Evolutionary conservation across 2,113 vertebrate genomes (phyloP), one percentile per base, ranked within the genome.

Genomic region (Perognathus longimembris): DNA sequence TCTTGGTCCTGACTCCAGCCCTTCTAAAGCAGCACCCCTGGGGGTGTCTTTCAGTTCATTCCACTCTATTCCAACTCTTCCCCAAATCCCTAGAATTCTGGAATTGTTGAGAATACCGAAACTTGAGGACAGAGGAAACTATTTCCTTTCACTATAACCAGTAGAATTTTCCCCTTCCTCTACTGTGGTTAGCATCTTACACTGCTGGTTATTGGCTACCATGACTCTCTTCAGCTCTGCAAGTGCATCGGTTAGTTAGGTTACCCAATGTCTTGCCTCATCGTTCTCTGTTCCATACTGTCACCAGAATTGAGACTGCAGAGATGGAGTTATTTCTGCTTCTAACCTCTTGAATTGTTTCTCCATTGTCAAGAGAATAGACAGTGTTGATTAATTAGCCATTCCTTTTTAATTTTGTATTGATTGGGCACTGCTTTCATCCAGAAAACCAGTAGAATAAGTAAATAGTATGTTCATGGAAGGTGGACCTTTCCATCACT

Each of bases 61-160:
- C 42, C 28, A 34, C 32, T 77, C 34, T 18, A 11, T 12, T 28
- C n/a, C 50, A 38, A 30, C 24, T 77, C n/a, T 30, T 66, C 26
- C 34, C 3, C 40, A 38, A 77, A 38, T 28, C 30, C 36, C 17
- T 7, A 0, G 28, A 26, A 66, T 82, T 82, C 24, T 61, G 28
- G 40, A n/a, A n/a, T 36, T 45, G 63, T 77, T n/a, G 69, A 76
- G 73, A 77, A 42, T 28, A 40, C n/a, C 21, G 1, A 61, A 11
- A 5, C 34, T 63, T 36, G 12, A 74, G 54, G 66, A 54, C 8
- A 7, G 36, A 3, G 5, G 59, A 78, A 45, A 50, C 18, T 17
- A 20, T 34, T 20, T 84, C 64, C 30, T 21, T 1, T 22, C 10
- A 34, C 0, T 1, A 26, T 22, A 2, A 10, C 10, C 22, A 1